These are phyloP conservation scores for honey bee (Apis mellifera) DNA, from an alignment of 1,140 invertebrate genomes.

Conservation along the genomic window DNA sequence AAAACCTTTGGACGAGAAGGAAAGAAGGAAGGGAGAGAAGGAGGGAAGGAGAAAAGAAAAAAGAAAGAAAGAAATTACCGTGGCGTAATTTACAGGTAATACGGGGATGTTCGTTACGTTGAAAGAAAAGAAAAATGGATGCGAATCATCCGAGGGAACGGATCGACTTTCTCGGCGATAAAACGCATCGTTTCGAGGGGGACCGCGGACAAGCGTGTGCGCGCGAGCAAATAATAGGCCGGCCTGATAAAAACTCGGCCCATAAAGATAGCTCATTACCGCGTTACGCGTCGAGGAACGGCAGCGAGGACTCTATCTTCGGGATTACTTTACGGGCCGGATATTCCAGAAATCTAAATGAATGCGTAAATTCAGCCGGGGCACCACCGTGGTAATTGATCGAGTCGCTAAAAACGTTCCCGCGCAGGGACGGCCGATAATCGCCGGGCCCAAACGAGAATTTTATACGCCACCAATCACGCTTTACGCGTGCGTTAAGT, in stretches of 20 bases:
- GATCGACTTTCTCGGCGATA: background rate
- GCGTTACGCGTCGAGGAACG: conserved; percentile 6
- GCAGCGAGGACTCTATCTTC: conserved; percentile 28
- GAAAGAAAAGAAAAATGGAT: background rate
- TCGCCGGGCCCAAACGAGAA: conserved; percentile 2
- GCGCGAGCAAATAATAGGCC: conserved; percentile 34
- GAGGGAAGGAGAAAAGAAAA: too few species aligned
- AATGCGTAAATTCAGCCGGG: conserved; percentile 23
- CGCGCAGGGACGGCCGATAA: conserved; percentile 17
- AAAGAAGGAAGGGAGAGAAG: too few species aligned
- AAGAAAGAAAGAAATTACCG: too few species aligned
- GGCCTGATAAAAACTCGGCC: conserved; percentile 24
- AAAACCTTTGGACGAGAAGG: too few species aligned
- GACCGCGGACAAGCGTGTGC: background rate
- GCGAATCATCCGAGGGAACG: background rate
- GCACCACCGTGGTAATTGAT: conserved; percentile 31
- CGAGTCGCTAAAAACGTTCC: conserved; percentile 13
- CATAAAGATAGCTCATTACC: conserved; percentile 37
- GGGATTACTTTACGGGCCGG: background rate
- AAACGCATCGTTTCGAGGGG: conserved; percentile 19
- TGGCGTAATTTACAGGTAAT: too few species aligned
- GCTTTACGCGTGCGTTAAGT: conserved; percentile 24
- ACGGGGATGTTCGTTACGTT: too few species aligned
- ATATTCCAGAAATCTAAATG: conserved; percentile 46
- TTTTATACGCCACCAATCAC: conserved; percentile 26